Evolutionary conservation across 2,797 vertebrate genomes (phyloP).

Genomic region (Lacerta agilis): DNA sequence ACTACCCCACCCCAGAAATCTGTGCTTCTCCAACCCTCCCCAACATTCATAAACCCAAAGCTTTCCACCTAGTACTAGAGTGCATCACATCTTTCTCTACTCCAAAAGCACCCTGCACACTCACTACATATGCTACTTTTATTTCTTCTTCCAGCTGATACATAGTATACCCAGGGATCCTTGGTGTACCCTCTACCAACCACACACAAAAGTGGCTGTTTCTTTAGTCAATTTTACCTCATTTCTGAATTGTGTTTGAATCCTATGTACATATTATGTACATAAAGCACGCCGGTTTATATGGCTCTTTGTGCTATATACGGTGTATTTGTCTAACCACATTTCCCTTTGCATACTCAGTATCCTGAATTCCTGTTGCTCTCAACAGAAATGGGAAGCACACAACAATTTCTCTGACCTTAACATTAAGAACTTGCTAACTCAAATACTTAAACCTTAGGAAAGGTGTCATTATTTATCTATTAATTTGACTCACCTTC

Average conservation of each 20-base stretch:
- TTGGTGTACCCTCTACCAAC: background rate
- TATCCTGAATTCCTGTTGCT: background rate
- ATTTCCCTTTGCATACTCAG: background rate
- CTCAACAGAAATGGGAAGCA: background rate
- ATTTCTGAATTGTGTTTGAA: background rate
- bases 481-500: slow-evolving; percentile 14
- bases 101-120: background rate
- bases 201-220: background rate
- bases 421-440: slow-evolving; percentile 10
- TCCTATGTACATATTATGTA: background rate
- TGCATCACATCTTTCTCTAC: background rate
- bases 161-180: background rate
- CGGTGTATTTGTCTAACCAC: background rate
- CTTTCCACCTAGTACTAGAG: background rate
- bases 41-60: background rate
- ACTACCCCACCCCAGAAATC: background rate
- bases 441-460: background rate
- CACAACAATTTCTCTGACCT: background rate
- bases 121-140: background rate
- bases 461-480: background rate
- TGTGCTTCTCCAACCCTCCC: background rate
- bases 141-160: background rate
- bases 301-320: background rate
- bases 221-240: background rate
- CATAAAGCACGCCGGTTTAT: background rate